Base-by-base conservation (phyloP, 2,113 vertebrate genomes). In the Gobius niger region DNA sequence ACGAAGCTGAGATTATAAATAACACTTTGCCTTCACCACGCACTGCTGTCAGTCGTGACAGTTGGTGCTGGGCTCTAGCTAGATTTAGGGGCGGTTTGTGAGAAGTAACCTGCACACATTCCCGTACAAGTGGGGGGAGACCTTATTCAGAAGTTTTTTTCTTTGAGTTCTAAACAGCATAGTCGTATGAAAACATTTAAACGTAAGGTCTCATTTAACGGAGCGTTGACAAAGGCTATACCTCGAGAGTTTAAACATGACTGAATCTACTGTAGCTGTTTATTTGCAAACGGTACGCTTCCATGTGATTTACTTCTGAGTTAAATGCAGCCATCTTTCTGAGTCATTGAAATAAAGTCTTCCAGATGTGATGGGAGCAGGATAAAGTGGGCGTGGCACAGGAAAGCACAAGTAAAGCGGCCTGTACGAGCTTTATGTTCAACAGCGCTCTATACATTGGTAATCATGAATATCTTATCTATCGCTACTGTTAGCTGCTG, bases 311-410 rank as follows among this genome's bases (percentile, higher is more conserved):
- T 62, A 62, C 42, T 5, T 62, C 44, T 24, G n/a, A 63, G n/a
- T 47, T 60, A 60, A 60, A 47, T 47, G 15, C 16, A 46, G 60
- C 9, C 8, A 63, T 46, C 41, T 44, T 44, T 63, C 44, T 63
- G 61, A 47, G 15, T 47, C 44, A 47, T 24, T 63, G 5, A 63
- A 46, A 63, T 63, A 63, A 63, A 44, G 5, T 46, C 11, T 63
- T 63, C 61, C 61, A 63, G 16, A 63, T 63, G 61, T 24, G 44
- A 63, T 63, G n/a, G 44, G 44, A 63, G 44, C 61, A 47, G 19
- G n/a, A 24, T 11, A 19, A 46, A 47, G 61, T 62, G 60, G 60
- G 41, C 8, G 41, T 62, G 41, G 60, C 42, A 5, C 8, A 42
- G 19, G 12, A 42, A 61, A 44, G 14, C 15, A 10, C 5, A 13